Percentiles rank a stretch among this genome's conserved stretches.
Evolutionary conservation across 1,140 invertebrate species (phyloP).

Genomic region (Listronotus oregonensis): DNA sequence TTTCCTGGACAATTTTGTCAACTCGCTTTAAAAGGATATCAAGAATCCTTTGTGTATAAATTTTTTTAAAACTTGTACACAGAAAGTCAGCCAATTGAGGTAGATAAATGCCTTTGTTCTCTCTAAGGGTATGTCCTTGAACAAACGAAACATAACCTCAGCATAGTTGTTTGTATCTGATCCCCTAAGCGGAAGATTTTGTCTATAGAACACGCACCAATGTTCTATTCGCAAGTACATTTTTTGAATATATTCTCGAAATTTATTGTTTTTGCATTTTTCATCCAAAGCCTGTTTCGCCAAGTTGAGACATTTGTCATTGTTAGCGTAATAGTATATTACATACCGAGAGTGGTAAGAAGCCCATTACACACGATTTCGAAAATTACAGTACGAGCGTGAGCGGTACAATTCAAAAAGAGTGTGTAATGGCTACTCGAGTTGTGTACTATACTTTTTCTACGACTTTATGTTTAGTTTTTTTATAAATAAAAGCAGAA

Average conservation of each 20-base stretch:
- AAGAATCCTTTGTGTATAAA: conserved; percentile 14
- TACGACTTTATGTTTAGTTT: no score
- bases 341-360: no score
- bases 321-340: no score
- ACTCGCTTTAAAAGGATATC: no score
- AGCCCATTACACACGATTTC: no score
- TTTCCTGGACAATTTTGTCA: no score
- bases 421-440: no score
- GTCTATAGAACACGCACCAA: conserved; percentile 1
- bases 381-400: no score
- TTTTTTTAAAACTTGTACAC: background rate
- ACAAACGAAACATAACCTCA: conserved; percentile 15
- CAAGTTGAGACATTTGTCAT: background rate
- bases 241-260: background rate
- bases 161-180: conserved; percentile 14
- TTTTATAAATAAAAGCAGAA: no score
- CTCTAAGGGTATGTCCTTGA: conserved; percentile 18
- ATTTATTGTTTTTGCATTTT: conserved; percentile 9
- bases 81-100: conserved; percentile 13
- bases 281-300: background rate
- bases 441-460: no score
- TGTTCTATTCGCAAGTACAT: background rate
- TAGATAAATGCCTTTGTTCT: conserved; percentile 17
- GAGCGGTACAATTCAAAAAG: no score
- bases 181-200: background rate